Evolutionary conservation across 2,888 invertebrate genomes (phyloP), one percentile per base, ranked within the genome.

Genomic region (Coelopa pilipes): DNA sequence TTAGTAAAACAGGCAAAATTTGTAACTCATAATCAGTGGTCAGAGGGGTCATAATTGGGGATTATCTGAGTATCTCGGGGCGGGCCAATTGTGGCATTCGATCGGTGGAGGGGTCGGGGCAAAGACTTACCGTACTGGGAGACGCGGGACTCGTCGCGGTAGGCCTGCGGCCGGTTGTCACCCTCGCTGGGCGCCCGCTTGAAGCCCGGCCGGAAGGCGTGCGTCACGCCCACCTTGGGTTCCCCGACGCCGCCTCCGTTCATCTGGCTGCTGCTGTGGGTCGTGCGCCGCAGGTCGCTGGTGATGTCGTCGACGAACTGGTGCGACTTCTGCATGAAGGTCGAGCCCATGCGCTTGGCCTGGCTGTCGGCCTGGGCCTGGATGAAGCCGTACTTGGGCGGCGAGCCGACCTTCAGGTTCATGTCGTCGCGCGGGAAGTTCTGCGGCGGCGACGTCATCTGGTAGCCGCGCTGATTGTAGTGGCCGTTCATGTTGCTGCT

Each of bases 101-200:
- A 53, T 53, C n/a, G 34, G 34, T 2, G 34, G 34, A 2, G 7
- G 34, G 34, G 2, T 2, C 2, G 34, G 57, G 12, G n/a, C 21
- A 62, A n/a, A n/a, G n/a, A 88, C 90, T 91, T 89, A 93, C 93
- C 93, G 84, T 92, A 92, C 88, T 92, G 91, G 62, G 92, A 90
- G 59, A 92, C 89, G 81, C 92, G 89, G n/a, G 91, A 89, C 81
- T 93, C 92, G 83, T 93, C 92, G 76, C 92, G 89, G 83, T 92
- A 93, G 15, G 92, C 91, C 82, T 92, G 92, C n/a, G 92, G 91
- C 7, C 83, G 84, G 65, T 81, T 86, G 72, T 85, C 90, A 70
- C 87, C 87, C 75, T 88, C 88, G 75, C 87, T 86, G 78, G 86
- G 85, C 3, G 86, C 87, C 34, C 81, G 83, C 72, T 78, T 87